Evolutionary conservation across 30 jellyfish, hydroid and myxozoan genomes (phyloP).

Genomic region (Haliclystus octoradiatus): DNA sequence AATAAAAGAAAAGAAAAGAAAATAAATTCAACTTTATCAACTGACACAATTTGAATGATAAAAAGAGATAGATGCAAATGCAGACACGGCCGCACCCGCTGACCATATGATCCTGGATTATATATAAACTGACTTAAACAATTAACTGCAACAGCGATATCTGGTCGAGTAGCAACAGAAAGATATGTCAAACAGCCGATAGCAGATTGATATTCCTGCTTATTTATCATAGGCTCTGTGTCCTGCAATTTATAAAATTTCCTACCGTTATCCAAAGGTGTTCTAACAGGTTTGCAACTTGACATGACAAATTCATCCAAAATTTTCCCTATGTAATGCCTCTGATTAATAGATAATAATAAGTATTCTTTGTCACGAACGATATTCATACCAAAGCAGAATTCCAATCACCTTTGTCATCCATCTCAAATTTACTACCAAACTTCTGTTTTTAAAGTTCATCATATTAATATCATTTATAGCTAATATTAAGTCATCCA

Average conservation of each 20-base stretch:
- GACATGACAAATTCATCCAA: constrained; percentile 6
- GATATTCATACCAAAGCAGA: constrained; percentile 24
- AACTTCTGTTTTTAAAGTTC: constrained; percentile 3
- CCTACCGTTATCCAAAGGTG: constrained; percentile 22
- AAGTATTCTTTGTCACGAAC: constrained; percentile 7
- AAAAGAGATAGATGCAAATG: no score
- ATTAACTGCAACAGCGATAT: constrained; percentile 12
- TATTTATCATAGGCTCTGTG: not conserved
- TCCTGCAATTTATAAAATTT: constrained; percentile 8
- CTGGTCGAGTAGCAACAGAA: constrained; percentile 31
- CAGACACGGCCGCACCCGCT: no score
- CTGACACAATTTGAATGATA: no score
- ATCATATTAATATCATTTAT: constrained; percentile 13
- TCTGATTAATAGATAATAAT: constrained; percentile 2
- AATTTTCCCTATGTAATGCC: constrained; percentile 4
- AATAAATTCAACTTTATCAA: no score
- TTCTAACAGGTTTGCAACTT: constrained; percentile 18
- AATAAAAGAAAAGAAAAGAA: no score
- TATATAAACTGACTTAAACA: constrained; percentile 8
- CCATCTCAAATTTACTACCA: constrained; percentile 17
- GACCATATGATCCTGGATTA: constrained; percentile 15
- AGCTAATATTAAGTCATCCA: constrained; percentile 18
- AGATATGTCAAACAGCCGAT: constrained; percentile 25
- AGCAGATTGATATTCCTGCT: constrained; percentile 19
- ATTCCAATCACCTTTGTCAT: constrained; percentile 27